Evolutionary conservation across 2,113 vertebrate genomes (phyloP).

Genomic region (Brachyhypopomus occidentalis): DNA sequence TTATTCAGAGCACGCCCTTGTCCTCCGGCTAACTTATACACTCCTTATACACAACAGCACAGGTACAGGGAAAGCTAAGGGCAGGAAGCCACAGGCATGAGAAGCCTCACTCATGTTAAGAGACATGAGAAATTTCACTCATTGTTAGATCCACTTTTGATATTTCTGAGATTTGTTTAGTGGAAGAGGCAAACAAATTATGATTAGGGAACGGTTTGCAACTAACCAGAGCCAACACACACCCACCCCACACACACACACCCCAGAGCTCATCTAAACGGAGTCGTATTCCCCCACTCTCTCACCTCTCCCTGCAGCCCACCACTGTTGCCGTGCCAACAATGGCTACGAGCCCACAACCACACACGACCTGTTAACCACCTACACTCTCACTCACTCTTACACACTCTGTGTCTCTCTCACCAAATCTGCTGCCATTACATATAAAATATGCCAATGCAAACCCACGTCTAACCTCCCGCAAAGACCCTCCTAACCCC

Average conservation of each 20-base stretch:
- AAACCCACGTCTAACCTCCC: too few species aligned
- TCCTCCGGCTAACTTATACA: neutral
- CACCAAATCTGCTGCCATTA: neutral
- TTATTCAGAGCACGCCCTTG: neutral
- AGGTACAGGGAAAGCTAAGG: neutral
- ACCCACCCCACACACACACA: slow-evolving; percentile 8
- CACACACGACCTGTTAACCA: slow-evolving; percentile 34
- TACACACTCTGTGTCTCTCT: neutral
- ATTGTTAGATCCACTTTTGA: too few species aligned
- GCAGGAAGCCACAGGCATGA: neutral
- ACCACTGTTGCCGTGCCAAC: slow-evolving; percentile 30
- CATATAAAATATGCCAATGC: neutral
- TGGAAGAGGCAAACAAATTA: neutral
- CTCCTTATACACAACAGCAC: neutral
- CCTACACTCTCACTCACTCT: slow-evolving; percentile 31
- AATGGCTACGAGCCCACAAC: slow-evolving; percentile 15
- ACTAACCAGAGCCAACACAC: neutral
- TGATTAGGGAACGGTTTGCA: neutral
- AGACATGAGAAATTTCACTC: too few species aligned
- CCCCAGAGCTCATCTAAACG: neutral
- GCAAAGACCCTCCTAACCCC: too few species aligned
- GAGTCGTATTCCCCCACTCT: neutral
- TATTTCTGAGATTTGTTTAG: neutral
- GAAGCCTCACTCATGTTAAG: too few species aligned
- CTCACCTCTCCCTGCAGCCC: slow-evolving; percentile 20